Percentiles rank a stretch among this genome's conserved stretches.
Conservation (phyloP, 2,888 invertebrate species). For the Chaetogeoica ovagalla region DNA sequence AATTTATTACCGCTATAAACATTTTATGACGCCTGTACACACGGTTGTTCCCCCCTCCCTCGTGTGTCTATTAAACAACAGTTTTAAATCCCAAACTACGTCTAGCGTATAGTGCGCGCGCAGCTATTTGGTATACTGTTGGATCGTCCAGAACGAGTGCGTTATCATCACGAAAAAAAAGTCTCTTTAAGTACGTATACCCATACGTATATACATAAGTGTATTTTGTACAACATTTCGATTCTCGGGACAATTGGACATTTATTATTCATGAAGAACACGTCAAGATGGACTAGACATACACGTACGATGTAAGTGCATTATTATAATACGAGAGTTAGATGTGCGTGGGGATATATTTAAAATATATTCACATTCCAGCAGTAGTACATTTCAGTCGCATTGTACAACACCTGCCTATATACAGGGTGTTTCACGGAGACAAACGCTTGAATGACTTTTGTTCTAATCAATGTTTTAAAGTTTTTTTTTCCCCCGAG, state of each 20-base stretch:
- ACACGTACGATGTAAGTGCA: neutral
- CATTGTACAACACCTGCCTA: too few species aligned
- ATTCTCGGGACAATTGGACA: neutral
- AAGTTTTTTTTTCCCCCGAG: too few species aligned
- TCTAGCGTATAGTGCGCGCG: too few species aligned
- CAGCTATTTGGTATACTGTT: too few species aligned
- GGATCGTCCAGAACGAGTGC: neutral
- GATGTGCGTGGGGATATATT: neutral
- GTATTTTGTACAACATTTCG: neutral
- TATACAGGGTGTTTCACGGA: too few species aligned
- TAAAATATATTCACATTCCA: neutral
- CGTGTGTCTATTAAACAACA: neutral
- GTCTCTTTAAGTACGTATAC: neutral
- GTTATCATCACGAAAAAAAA: too few species aligned
- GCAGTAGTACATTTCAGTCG: too few species aligned
- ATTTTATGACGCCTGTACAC: neutral
- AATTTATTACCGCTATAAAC: neutral
- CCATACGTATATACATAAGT: neutral
- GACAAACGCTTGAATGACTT: too few species aligned
- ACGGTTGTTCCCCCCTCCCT: too few species aligned
- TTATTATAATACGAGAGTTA: neutral
- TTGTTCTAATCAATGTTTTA: too few species aligned
- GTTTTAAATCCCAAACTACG: neutral
- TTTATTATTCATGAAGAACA: slow-evolving; percentile 4
- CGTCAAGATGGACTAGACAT: neutral